These are phyloP conservation scores for Danio kyathit DNA, from an alignment of 2,797 vertebrate genomes.

Conservation along the genomic window DNA sequence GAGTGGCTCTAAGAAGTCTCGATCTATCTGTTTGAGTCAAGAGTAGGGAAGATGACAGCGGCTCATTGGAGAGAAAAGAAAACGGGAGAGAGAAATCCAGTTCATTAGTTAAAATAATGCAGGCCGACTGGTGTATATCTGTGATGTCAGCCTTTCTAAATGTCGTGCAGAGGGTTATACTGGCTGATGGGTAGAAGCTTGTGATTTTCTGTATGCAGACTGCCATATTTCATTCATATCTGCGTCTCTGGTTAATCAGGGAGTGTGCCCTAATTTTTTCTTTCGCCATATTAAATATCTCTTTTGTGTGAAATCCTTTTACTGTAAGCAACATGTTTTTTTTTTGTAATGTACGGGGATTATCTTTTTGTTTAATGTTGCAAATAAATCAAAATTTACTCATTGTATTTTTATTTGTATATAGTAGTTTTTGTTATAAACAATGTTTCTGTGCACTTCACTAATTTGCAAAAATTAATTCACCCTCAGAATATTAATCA, in stretches of 20 bases:
- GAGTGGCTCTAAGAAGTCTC: conserved; percentile 22
- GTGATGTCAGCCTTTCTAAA: conserved; percentile 57
- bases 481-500: too few species aligned
- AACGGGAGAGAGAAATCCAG: conserved; percentile 22
- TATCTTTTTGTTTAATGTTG: too few species aligned
- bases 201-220: not conserved
- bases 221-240: not conserved
- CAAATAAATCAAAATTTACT: too few species aligned
- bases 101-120: conserved; percentile 56
- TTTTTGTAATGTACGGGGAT: too few species aligned
- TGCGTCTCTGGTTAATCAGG: not conserved
- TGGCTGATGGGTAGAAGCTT: not conserved
- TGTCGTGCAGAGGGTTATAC: conserved; percentile 45
- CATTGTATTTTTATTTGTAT: too few species aligned
- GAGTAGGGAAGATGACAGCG: not conserved
- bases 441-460: too few species aligned
- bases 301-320: too few species aligned
- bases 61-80: not conserved
- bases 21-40: not conserved
- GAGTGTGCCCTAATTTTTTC: too few species aligned
- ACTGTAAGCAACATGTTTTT: too few species aligned
- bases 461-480: too few species aligned
- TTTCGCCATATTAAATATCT: too few species aligned
- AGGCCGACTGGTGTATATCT: conserved; percentile 3
- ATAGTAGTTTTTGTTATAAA: too few species aligned